A percentile compares a stretch with the other conserved stretches of the same genome.
Evolutionary conservation across 2,888 invertebrate genomes (phyloP).

Genomic region (Drosophila paracracens): DNA sequence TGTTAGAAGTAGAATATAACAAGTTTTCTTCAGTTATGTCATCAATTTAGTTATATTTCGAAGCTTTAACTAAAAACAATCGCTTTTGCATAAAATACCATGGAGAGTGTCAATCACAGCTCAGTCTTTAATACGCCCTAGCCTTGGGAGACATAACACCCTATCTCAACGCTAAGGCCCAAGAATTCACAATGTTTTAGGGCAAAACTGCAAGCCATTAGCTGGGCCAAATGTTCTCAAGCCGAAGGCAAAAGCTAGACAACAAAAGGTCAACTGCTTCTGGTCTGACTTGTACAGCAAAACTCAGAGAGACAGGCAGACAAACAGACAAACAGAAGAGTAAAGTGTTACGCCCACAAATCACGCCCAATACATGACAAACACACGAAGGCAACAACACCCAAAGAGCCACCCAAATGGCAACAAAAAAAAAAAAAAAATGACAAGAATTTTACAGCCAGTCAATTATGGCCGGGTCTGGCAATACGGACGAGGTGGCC

Average conservation of each 20-base stretch:
- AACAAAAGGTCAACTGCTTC: slow-evolving; percentile 66
- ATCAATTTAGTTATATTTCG: background rate
- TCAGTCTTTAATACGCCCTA: background rate
- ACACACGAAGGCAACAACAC: slow-evolving; percentile 45
- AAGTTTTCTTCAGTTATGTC: background rate
- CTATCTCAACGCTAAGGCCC: slow-evolving; percentile 6
- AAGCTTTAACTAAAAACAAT: background rate
- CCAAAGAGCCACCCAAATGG: slow-evolving; percentile 45
- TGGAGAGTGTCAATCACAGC: slow-evolving; percentile 43
- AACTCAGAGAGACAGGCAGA: background rate
- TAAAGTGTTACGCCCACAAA: slow-evolving; percentile 76
- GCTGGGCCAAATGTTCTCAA: slow-evolving; percentile 59
- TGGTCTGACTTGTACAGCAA: slow-evolving; percentile 20
- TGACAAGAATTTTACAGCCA: slow-evolving; percentile 77
- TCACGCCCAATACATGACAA: slow-evolving; percentile 67
- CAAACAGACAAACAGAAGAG: slow-evolving; percentile 35
- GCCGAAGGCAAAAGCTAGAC: slow-evolving; percentile 67
- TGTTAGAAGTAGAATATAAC: no score
- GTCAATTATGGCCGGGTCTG: slow-evolving; percentile 70
- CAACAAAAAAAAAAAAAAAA: slow-evolving; percentile 52
- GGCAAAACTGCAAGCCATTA: slow-evolving; percentile 61
- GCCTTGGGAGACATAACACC: background rate
- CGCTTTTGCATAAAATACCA: background rate
- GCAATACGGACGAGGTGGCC: slow-evolving; percentile 30
- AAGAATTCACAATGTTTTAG: slow-evolving; percentile 39